Conservation (phyloP, 2,888 invertebrate genomes). For the Volucella inanis region DNA sequence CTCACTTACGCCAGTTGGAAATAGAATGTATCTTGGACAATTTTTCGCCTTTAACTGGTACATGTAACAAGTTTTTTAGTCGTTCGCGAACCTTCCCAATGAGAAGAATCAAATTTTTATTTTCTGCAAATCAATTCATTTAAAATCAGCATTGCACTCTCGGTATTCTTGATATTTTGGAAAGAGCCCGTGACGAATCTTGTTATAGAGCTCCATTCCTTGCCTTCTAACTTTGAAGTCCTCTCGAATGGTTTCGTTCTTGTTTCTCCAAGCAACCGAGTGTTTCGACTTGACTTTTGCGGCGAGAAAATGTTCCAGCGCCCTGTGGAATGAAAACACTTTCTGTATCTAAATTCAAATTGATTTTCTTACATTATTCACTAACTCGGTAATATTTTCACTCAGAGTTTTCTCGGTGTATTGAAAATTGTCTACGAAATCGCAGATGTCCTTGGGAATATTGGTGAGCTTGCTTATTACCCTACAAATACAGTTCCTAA, state of each 20-base stretch:
- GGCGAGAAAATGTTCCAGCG: constrained; percentile 10
- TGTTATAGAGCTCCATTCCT: not conserved
- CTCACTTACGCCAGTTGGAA: too few species aligned
- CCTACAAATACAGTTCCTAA: not conserved
- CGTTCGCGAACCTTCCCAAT: too few species aligned
- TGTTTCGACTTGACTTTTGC: not conserved
- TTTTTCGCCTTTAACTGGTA: too few species aligned
- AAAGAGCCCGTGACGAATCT: constrained; percentile 18
- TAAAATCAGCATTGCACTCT: not conserved
- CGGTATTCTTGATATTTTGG: constrained; percentile 37
- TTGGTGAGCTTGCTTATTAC: constrained; percentile 22
- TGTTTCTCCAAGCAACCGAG: constrained; percentile 21
- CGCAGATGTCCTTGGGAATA: not conserved
- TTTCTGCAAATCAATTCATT: not conserved
- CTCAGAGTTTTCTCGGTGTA: constrained; percentile 14
- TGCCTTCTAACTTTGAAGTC: not conserved
- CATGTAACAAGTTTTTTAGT: not conserved
- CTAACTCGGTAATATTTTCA: constrained; percentile 14
- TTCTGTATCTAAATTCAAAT: not conserved
- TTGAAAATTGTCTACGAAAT: not conserved
- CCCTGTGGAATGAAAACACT: constrained; percentile 9
- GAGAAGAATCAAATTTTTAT: not conserved
- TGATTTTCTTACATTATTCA: not conserved
- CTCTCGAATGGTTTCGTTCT: not conserved
- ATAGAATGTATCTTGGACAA: too few species aligned